Conservation (phyloP, 2,113 vertebrate genomes). For the Pelecanus crispus region DNA sequence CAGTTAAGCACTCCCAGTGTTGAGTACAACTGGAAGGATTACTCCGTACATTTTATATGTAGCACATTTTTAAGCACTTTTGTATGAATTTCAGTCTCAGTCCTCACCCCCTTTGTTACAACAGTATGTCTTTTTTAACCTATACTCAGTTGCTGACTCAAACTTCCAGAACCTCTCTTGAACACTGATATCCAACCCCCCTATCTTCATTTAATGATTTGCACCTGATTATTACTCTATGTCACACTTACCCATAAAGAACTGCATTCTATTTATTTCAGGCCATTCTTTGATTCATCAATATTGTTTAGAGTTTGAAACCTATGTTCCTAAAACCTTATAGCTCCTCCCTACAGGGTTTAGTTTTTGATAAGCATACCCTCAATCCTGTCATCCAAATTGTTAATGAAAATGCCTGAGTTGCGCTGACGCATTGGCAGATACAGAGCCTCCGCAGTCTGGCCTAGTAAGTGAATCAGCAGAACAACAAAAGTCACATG, state of each 20-base stretch:
- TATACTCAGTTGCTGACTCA: background rate
- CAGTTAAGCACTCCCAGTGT: background rate
- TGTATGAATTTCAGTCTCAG: background rate
- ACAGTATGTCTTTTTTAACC: background rate
- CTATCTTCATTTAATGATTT: background rate
- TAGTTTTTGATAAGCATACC: background rate
- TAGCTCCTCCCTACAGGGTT: background rate
- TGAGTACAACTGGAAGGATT: background rate
- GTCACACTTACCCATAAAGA: background rate
- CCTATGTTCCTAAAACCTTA: background rate
- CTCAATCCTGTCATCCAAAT: background rate
- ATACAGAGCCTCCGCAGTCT: background rate
- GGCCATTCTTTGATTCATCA: background rate
- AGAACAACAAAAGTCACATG: background rate
- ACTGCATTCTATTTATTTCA: background rate
- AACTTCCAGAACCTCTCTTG: background rate
- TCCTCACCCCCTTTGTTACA: background rate
- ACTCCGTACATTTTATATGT: background rate
- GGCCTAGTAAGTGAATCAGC: background rate
- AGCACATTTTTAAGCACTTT: background rate
- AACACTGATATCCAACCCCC: background rate
- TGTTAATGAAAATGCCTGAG: background rate
- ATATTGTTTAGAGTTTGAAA: background rate
- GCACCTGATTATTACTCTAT: background rate
- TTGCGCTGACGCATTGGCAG: background rate